These are phyloP conservation scores for Agriopis marginaria DNA, from an alignment of 2,888 invertebrate species.

Conservation along the genomic window DNA sequence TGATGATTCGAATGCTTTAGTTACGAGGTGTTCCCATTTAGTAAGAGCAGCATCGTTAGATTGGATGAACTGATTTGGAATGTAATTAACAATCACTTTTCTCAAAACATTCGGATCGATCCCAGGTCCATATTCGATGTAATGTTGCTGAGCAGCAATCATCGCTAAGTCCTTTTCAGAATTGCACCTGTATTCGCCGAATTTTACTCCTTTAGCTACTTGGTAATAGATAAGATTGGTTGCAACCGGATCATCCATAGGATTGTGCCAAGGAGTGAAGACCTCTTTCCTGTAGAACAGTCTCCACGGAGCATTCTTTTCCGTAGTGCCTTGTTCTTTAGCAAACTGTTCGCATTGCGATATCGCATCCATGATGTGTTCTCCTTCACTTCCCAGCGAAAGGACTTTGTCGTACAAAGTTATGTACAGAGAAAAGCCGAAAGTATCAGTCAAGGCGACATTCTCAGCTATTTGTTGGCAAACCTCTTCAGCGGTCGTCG, in stretches of 20 bases:
- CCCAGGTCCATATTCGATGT: conserved; percentile 91
- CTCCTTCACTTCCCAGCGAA: conserved; percentile 94
- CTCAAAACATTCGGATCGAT: conserved; percentile 90
- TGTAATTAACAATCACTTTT: conserved; percentile 91
- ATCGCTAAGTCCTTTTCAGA: conserved; percentile 94
- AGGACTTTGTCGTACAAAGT: conserved; percentile 96
- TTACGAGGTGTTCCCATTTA: conserved; percentile 91
- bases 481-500: conserved; percentile 95
- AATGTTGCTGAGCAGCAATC: conserved; percentile 96
- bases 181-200: conserved; percentile 95
- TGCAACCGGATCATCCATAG: conserved; percentile 91
- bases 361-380: conserved; percentile 98
- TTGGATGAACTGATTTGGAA: conserved; percentile 91
- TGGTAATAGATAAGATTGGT: conserved; percentile 96
- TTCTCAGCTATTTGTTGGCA: conserved; percentile 93
- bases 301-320: conserved; percentile 95
- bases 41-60: conserved; percentile 87
- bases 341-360: conserved; percentile 98
- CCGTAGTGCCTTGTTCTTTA: conserved; percentile 94
- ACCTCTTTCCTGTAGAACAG: conserved; percentile 96
- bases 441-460: conserved; percentile 91
- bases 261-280: conserved; percentile 97
- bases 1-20: conserved; percentile 90
- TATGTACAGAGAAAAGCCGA: conserved; percentile 97
- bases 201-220: conserved; percentile 94